Conservation (phyloP, 2,888 invertebrate genomes). For the Tachina lurida region DNA sequence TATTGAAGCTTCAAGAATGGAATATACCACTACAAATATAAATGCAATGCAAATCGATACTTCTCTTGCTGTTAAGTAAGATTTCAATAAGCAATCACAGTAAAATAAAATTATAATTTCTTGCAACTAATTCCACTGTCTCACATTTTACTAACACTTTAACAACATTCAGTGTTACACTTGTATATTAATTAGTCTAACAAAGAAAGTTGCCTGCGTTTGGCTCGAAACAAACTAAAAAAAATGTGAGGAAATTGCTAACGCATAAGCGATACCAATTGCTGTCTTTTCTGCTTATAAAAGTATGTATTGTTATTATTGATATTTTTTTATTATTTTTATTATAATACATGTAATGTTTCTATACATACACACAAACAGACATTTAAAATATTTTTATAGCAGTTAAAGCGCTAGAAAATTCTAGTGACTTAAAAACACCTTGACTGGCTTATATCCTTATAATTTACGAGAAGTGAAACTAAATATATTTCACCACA, state of each 20-base stretch:
- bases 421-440: slow-evolving; percentile 51
- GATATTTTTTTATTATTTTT: background rate
- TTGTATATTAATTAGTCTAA: background rate
- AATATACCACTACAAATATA: no score
- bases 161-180: background rate
- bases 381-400: background rate
- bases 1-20: no score
- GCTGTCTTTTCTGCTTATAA: background rate
- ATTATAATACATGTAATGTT: slow-evolving; percentile 14
- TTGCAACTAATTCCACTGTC: background rate
- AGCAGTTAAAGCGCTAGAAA: background rate
- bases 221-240: slow-evolving; percentile 8
- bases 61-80: no score
- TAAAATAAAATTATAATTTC: background rate
- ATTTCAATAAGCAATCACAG: no score
- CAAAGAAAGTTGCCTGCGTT: background rate
- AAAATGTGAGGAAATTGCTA: slow-evolving; percentile 14
- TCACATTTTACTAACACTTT: background rate
- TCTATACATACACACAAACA: no score
- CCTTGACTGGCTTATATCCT: slow-evolving; percentile 53
- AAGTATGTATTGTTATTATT: background rate
- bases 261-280: slow-evolving; percentile 26
- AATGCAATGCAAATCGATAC: no score
- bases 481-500: background rate
- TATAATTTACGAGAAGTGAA: background rate